These are phyloP conservation scores for Hyposoter dolosus DNA, from an alignment of 2,888 invertebrate species.

Conservation along the genomic window DNA sequence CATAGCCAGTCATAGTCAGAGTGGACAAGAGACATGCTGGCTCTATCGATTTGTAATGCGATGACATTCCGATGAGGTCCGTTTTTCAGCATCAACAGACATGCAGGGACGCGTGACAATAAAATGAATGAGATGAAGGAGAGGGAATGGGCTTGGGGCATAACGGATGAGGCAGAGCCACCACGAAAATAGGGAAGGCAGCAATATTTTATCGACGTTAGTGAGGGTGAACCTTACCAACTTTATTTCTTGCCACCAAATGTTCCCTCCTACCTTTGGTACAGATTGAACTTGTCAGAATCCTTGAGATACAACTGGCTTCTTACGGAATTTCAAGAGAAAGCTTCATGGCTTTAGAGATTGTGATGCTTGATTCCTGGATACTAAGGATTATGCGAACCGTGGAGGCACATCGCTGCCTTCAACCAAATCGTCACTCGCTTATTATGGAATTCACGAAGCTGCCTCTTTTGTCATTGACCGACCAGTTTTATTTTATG, in stretches of 20 bases:
- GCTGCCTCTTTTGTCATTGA: not conserved
- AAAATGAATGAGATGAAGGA: not conserved
- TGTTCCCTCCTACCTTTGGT: constrained; percentile 2
- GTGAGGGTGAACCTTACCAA: not conserved
- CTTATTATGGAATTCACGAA: not conserved
- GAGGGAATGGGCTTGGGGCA: not conserved
- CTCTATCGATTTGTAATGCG: not conserved
- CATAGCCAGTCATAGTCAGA: not conserved
- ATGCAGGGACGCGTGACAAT: constrained; percentile 2
- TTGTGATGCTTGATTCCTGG: not conserved
- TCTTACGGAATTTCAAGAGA: not conserved
- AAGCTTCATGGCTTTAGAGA: not conserved
- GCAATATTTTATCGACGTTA: constrained; percentile 9
- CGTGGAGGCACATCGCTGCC: not conserved
- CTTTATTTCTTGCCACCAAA: not conserved
- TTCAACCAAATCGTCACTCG: constrained; percentile 6
- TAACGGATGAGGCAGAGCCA: not conserved
- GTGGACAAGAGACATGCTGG: not conserved
- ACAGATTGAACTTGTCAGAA: constrained; percentile 4
- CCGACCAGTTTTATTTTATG: not conserved
- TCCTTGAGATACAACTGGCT: not conserved
- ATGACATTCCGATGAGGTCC: not conserved
- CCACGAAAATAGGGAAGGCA: not conserved
- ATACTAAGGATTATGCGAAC: not conserved
- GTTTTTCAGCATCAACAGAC: not conserved